Evolutionary conservation across 2,113 vertebrate species (phyloP).

Genomic region (Saccopteryx leptura): DNA sequence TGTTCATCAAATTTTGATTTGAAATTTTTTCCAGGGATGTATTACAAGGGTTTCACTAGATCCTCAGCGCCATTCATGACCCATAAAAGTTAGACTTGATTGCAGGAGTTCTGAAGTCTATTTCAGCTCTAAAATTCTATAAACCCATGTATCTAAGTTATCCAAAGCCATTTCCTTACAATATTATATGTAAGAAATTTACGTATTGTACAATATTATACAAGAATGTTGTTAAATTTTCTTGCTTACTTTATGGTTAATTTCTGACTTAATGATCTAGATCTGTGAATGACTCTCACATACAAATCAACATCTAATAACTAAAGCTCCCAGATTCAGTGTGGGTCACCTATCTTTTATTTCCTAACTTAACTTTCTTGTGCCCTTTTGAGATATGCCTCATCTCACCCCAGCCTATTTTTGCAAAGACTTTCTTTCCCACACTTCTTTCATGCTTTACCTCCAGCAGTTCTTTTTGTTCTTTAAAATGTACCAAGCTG

Average conservation of each 20-base stretch:
- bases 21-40: not conserved
- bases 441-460: not conserved
- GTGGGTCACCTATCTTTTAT: not conserved
- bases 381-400: not conserved
- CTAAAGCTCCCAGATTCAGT: not conserved
- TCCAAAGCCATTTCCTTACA: not conserved
- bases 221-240: constrained; percentile 5
- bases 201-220: not conserved
- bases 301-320: not conserved
- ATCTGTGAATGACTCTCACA: constrained; percentile 2
- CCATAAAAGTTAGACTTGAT: not conserved
- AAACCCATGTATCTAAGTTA: constrained; percentile 3
- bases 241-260: not conserved
- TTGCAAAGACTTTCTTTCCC: not conserved
- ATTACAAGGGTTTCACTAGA: not conserved
- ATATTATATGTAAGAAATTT: no score
- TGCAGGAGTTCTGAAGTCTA: not conserved
- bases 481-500: not conserved
- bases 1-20: not conserved
- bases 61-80: not conserved
- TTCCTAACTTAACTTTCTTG: not conserved
- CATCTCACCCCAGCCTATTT: not conserved
- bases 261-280: constrained; percentile 6
- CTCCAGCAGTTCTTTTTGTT: not conserved
- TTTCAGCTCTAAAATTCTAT: constrained; percentile 35